Conservation (phyloP, 1,140 invertebrate genomes). For the Heterodera carotae region DNA sequence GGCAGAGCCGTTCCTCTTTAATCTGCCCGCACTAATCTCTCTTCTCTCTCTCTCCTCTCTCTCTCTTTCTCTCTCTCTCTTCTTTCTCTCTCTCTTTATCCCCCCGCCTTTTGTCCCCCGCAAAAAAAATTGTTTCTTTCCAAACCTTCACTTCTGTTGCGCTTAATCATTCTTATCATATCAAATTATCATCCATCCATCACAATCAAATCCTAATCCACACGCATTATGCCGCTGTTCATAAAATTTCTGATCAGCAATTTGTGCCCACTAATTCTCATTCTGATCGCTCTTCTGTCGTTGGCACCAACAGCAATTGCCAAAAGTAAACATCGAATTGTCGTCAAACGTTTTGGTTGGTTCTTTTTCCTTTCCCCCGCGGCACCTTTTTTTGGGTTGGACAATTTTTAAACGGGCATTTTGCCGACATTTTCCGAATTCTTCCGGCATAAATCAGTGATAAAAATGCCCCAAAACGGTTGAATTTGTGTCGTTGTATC, state of each 20-base stretch:
- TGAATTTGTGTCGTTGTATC: too few species aligned
- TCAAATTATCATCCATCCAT: too few species aligned
- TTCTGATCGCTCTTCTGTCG: neutral
- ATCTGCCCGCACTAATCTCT: neutral
- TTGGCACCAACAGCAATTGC: neutral
- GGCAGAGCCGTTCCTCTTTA: neutral
- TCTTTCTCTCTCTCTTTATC: neutral
- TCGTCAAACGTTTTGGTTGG: conserved; percentile 18
- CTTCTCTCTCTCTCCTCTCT: neutral
- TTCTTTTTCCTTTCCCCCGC: neutral
- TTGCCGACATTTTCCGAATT: too few species aligned
- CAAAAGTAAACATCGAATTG: neutral
- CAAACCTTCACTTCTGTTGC: too few species aligned
- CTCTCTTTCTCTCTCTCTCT: neutral
- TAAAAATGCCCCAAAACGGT: too few species aligned
- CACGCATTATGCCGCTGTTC: too few species aligned
- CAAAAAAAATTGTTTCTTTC: too few species aligned
- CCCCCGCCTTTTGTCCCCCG: too few species aligned
- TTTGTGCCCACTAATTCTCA: neutral
- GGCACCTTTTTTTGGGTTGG: neutral
- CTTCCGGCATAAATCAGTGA: too few species aligned
- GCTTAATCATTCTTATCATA: too few species aligned
- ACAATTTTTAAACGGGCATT: too few species aligned
- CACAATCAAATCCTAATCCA: too few species aligned
- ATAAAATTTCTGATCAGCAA: neutral